Evolutionary conservation across 2,797 vertebrate species (phyloP), one percentile per base, ranked within the genome.

Genomic region (Phataginus tetradactyla): DNA sequence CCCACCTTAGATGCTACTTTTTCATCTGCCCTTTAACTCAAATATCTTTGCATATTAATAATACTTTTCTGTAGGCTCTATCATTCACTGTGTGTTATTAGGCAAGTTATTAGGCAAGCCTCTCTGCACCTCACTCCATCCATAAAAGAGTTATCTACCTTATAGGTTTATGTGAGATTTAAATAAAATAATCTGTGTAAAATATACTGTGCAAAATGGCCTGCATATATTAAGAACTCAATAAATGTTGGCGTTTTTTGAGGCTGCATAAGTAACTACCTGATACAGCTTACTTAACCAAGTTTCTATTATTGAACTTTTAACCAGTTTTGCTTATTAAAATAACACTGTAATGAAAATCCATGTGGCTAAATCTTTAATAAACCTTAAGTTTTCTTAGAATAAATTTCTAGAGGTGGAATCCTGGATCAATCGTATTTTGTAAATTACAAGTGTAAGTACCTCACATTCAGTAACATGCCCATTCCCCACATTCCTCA

Each of bases 321-420:
- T 27, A 87, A 55, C 20, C 68, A 87, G 27, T 59, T 91, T 77
- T 91, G 84, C 25, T 45, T 34, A 55, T 63, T 79, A 45, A 87
- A 94, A 79, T 63, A 78, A 93, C 37, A 78, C 0, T 78, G 17
- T 77, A 81, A 79, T 61, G 10, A 32, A 94, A 91, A 90, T 37
- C 51, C 37, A 42, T 13, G 59, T 61, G 68, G 29, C 15, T 79
- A 79, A 89, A 53, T 72, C 42, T 83, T 39, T 68, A 83, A 69
- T 21, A 20, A 37, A 90, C 25, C 53, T 64, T 85, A 34, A 91
- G 66, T 80, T 69, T 93, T 86, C 87, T 79, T 5, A 39, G 49
- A 80, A 72, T 68, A 72, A 64, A 90, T 69, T 95, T 90, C 92
- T 57, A 91, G 90, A 86, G 74, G 53, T n/a, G 27, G 11, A 89